Conservation (phyloP, 2,888 invertebrate species). For the Diarsia dahlii region DNA sequence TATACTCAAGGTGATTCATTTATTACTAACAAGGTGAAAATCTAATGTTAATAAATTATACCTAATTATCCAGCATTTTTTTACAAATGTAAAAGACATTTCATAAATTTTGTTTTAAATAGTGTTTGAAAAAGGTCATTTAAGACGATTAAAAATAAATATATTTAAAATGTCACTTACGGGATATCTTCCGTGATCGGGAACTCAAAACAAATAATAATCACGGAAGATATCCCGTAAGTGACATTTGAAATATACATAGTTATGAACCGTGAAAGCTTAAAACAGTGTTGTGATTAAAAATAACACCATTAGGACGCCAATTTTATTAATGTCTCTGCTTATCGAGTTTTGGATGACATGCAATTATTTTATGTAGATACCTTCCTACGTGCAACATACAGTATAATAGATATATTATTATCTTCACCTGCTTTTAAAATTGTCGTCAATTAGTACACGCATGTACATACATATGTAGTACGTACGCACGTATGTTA, state of each 20-base stretch:
- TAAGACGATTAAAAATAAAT: not conserved
- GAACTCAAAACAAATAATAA: no score
- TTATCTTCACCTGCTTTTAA: conserved; percentile 40
- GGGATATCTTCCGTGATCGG: no score
- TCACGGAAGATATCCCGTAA: no score
- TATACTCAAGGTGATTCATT: not conserved
- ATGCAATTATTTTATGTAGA: conserved; percentile 3
- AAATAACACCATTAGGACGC: not conserved
- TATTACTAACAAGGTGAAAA: conserved; percentile 2
- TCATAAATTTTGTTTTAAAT: not conserved
- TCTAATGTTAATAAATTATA: conserved; percentile 25
- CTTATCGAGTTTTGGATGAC: conserved; percentile 3
- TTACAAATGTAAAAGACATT: not conserved
- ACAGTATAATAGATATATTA: not conserved
- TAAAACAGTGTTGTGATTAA: no score
- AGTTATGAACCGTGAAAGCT: no score
- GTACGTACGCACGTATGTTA: conserved; percentile 7
- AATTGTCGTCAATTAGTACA: conserved; percentile 46
- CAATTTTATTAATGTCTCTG: not conserved
- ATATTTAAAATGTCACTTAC: no score
- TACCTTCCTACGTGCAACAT: not conserved
- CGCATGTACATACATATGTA: conserved; percentile 6
- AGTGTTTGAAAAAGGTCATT: not conserved
- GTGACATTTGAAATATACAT: no score
- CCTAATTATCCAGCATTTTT: not conserved